These are phyloP conservation scores for Hetaerina titia DNA, from an alignment of 2,888 invertebrate genomes.

Conservation along the genomic window DNA sequence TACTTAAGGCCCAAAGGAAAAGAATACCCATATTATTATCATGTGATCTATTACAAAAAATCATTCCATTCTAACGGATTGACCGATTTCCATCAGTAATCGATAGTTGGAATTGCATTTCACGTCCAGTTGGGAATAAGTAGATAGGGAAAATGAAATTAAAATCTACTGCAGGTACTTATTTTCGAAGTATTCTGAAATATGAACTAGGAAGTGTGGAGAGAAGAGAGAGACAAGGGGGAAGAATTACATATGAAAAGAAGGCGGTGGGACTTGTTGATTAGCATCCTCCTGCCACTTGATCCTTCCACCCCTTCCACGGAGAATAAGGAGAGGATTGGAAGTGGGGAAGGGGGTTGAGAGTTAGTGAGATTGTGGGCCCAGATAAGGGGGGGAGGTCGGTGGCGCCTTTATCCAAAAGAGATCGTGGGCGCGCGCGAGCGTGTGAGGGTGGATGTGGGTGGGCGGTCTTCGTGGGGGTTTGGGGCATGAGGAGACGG, in stretches of 20 bases:
- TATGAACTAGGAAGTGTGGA: neutral
- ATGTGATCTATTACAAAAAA: too few species aligned
- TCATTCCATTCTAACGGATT: too few species aligned
- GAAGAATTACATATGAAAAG: neutral
- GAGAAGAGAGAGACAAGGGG: neutral
- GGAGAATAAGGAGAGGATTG: neutral
- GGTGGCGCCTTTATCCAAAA: too few species aligned
- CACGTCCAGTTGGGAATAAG: too few species aligned
- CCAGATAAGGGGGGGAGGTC: neutral
- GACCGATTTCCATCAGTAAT: too few species aligned
- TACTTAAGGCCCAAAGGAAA: too few species aligned
- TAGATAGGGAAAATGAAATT: too few species aligned
- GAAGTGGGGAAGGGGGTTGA: neutral
- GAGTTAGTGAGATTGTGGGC: neutral
- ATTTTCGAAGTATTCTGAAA: neutral
- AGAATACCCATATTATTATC: too few species aligned
- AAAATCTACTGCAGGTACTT: neutral
- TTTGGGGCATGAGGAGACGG: neutral
- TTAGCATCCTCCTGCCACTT: constrained; percentile 5
- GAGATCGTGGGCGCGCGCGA: neutral
- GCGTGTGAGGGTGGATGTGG: neutral
- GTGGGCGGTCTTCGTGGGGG: neutral
- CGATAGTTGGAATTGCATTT: too few species aligned
- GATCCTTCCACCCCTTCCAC: neutral
- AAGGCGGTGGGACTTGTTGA: neutral